phyloP scores from a whole-genome alignment of 2,113 vertebrate genomes.

The Sinocyclocheilus rhinocerous region DNA sequence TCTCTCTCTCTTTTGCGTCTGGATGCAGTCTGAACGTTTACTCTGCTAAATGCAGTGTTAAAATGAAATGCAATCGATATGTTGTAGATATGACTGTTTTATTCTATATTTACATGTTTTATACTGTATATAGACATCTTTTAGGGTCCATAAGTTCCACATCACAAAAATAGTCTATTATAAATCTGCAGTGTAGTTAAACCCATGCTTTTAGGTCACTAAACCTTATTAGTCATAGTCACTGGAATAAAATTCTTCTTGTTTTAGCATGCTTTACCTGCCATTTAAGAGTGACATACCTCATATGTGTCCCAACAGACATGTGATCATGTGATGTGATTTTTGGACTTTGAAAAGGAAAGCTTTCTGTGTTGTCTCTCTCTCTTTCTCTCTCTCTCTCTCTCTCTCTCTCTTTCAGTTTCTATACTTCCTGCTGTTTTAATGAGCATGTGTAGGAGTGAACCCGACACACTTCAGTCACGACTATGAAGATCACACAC shows the following conservation, averaged over 20 bases:
- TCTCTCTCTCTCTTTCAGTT: constrained; percentile 54
- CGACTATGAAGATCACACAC: constrained; percentile 72
- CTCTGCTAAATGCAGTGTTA: neutral
- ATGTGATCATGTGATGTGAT: constrained; percentile 18
- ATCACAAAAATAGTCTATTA: neutral
- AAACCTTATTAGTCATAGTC: neutral
- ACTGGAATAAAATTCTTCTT: neutral
- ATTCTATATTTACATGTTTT: neutral
- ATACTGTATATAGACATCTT: neutral
- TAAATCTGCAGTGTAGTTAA: neutral
- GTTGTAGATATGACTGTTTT: neutral
- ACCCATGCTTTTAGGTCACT: neutral
- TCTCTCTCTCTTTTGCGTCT: constrained; percentile 34
- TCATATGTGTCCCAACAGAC: constrained; percentile 20
- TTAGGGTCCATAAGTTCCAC: too few relatives aligned
- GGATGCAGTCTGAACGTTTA: neutral
- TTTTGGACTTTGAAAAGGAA: constrained; percentile 19
- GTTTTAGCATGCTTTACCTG: too few relatives aligned
- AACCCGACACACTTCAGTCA: constrained; percentile 76
- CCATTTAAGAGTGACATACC: constrained; percentile 7
- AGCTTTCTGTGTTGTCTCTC: neutral
- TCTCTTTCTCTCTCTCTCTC: constrained; percentile 5
- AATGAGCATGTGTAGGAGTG: constrained; percentile 81
- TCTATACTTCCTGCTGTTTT: constrained; percentile 75
- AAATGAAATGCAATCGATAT: neutral